Evolutionary conservation across 2,113 vertebrate species (phyloP), one percentile per base, ranked within the genome.

Genomic region (Pipra filicauda): DNA sequence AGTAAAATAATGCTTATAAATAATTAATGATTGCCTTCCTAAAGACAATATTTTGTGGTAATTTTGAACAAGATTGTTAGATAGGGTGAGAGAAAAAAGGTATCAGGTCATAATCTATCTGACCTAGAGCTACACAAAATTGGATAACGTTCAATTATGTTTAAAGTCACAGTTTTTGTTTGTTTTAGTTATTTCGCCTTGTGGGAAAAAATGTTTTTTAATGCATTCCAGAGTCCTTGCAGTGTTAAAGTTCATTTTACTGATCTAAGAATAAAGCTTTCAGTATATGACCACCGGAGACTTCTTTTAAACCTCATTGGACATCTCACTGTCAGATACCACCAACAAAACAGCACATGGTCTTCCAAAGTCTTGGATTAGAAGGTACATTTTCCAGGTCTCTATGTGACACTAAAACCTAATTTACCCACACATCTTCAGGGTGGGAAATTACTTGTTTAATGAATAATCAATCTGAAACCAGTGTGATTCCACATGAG

Each of bases 111-210:
- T 86, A 95, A 73, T 90, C 73, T 89, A 80, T 94, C 33, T 97
- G 96, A 98, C 89, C 91, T 97, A 95, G 65, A 95, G 65, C 82
- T 79, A 83, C 85, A 96, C 90, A 97, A 96, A 97, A 97, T 52
- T 90, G 74, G 65, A 85, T 89, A 97, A 85, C 76, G 82, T 96
- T 96, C 96, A 97, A 43, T 92, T 95, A 95, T 94, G 89, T 93
- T 96, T 96, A 97, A 96, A 89, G 91, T 96, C 89, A 97, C 87
- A 92, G 85, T 88, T 97, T 98, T 96, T 97, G 90, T 96, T 97
- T 97, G n/a, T 66, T 98, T 98, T 97, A 96, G 88, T 89, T 97
- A 95, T 97, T 97, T 98, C 97, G 92, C 85, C 91, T 93, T 94
- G 87, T 92, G 93, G 91, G 84, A 35, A 96, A 79, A 91, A 95